Percentiles rank a stretch among this genome's conserved stretches.
Evolutionary conservation across 37 sponge, comb jelly and placozoan genomes (phyloP).

Genomic region (Dysidea cf. avara): DNA sequence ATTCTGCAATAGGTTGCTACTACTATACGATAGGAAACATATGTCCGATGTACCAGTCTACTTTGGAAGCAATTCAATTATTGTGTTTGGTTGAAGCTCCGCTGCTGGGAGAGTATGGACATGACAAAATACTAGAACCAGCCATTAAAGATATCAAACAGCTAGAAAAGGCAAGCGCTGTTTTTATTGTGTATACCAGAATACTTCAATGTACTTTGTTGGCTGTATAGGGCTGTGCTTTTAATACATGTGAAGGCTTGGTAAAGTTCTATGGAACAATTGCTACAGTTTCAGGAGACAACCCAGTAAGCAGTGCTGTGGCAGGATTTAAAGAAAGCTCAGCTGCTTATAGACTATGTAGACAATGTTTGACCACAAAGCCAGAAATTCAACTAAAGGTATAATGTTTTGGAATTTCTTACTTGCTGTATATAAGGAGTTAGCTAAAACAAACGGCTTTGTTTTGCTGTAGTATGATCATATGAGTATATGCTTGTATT

Average conservation of each 20-base stretch:
- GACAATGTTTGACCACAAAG: conserved; percentile 20
- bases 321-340: conserved; percentile 27
- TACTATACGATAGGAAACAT: conserved; percentile 44
- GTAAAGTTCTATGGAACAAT: conserved; percentile 15
- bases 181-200: no score
- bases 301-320: conserved; percentile 20
- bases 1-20: conserved; percentile 20
- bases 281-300: conserved; percentile 28
- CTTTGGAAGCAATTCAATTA: conserved; percentile 16
- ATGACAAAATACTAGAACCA: conserved; percentile 27
- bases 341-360: conserved; percentile 17
- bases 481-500: no score
- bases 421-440: background rate
- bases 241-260: conserved; percentile 1
- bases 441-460: no score
- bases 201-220: no score
- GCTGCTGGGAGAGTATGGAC: conserved; percentile 11
- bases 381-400: background rate
- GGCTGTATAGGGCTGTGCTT: background rate
- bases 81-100: background rate
- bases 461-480: no score
- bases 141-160: conserved; percentile 21
- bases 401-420: background rate
- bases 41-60: conserved; percentile 9
- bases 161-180: conserved; percentile 15